These are phyloP conservation scores for Poeciliopsis paucimaculata DNA, from an alignment of 2,797 vertebrate species.

Conservation along the genomic window DNA sequence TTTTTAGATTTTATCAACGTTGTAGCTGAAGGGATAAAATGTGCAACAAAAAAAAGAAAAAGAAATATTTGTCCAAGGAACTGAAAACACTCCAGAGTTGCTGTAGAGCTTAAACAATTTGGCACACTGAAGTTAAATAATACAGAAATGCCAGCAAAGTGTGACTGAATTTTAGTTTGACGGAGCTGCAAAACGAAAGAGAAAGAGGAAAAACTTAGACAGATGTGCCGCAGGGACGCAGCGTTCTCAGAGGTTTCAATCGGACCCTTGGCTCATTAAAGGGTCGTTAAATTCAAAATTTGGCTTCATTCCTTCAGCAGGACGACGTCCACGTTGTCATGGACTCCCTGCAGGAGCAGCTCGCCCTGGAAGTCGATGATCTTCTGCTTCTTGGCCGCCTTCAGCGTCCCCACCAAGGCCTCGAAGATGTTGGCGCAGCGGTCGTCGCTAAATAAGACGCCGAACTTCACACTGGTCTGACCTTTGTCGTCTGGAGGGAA, in stretches of 20 bases:
- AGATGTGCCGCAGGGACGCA: slow-evolving; percentile 24
- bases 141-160: slow-evolving; percentile 7
- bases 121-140: slow-evolving; percentile 33
- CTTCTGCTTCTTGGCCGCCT: slow-evolving; percentile 90
- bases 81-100: neutral
- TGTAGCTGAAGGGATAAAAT: neutral
- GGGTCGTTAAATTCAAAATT: neutral
- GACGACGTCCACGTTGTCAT: slow-evolving; percentile 90
- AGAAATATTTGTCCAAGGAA: neutral
- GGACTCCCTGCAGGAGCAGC: slow-evolving; percentile 95
- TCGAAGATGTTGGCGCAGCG: slow-evolving; percentile 97
- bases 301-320: slow-evolving; percentile 78
- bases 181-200: slow-evolving; percentile 18
- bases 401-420: slow-evolving; percentile 94
- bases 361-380: slow-evolving; percentile 86
- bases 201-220: slow-evolving; percentile 12
- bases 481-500: slow-evolving; percentile 86
- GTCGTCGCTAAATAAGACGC: slow-evolving; percentile 92
- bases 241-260: slow-evolving; percentile 26
- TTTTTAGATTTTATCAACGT: neutral
- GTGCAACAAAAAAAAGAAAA: neutral
- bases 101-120: slow-evolving; percentile 18
- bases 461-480: slow-evolving; percentile 90
- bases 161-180: slow-evolving; percentile 5
- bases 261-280: slow-evolving; percentile 12